Base-by-base conservation (phyloP, 2,113 vertebrate species). In the Colinus virginianus region DNA sequence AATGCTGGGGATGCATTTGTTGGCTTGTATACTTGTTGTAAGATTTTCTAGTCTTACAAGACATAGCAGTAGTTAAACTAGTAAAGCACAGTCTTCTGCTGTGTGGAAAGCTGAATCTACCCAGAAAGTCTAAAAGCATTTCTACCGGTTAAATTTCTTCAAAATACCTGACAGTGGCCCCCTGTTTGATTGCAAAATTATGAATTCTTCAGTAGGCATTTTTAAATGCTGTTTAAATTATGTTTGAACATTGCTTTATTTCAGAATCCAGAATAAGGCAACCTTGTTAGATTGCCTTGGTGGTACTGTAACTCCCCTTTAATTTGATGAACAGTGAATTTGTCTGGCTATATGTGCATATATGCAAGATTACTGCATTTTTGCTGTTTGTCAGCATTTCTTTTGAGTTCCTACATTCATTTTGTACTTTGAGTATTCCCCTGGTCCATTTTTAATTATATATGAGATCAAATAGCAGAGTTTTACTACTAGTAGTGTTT, bases 381-480 rank as follows among this genome's bases (percentile, higher is more conserved):
- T 91, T 90, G 10, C 69, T 62, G 58, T 51, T 87, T 81, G 38
- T 78, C 88, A 71, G 18, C 56, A 94, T 84, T 53, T 81, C 77
- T 69, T 94, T 84, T 59, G n/a, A 76, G n/a, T 90, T 84, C 66
- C 36, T n/a, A 77, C 18, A n/a, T 36, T 76, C 1, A 0, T 76
- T 93, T 71, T 69, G 18, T 62, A 36, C 80, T 86, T 87, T 87
- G n/a, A 81, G 25, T 78, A 71, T 95, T 94, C 69, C 51, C 64
- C 5, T 75, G 80, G 62, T 78, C 83, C 4, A 0, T 45, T 88
- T 91, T 95, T 88, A 81, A 68, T 92, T 90, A 88, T 86, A n/a
- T 34, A 77, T 67, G 55, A 77, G 43, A 77, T 90, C 34, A 85
- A 87, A 82, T 59, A 87, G 26, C 34, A 83, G 38, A 76, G 30